Base-by-base conservation (phyloP, 2,113 vertebrate species). In the Oncorhynchus nerka region DNA sequence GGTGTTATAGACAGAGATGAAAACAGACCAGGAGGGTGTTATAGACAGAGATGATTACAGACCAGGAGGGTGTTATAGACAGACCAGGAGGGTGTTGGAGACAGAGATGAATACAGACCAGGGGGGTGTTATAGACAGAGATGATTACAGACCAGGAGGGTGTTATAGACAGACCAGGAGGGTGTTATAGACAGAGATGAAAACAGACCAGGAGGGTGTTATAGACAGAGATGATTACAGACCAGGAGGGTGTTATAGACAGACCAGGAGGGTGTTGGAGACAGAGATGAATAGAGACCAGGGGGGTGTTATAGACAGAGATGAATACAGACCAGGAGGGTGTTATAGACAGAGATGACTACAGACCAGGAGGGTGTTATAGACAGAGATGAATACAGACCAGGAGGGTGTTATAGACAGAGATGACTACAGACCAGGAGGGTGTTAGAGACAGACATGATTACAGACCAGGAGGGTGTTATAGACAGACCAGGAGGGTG, bases 341-440 rank as follows among this genome's bases (percentile, higher is more conserved):
- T 28, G 28, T 28, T 28, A 28, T 2, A 28, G 3, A 28, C 28
- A 28, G 28, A 28, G 28, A 3, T 28, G 28, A 28, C 3, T 28
- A 28, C 2, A 28, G 28, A 28, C 28, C 28, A 28, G 28, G 24
- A 26, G 26, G 49, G 69, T 22, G 11, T 75, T 68, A 72, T 61
- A 34, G 69, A 70, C 73, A 59, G 76, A 83, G 75, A n/a, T 70
- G 12, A 11, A 55, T 65, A 71, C 26, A 80, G 71, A 77, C 45
- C 62, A 71, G 28, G 48, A 20, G 45, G 74, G 20, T 28, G 26
- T 70, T 61, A 69, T 2, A 28, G 3, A 28, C 28, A 28, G 26
- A 28, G 26, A 2, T 28, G 1, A 73, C 6, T 34, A 34, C 6
- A 34, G 5, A 34, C 34, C 34, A 34, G 34, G 34, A 26, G 24